Evolutionary conservation across 23 tunicate species (phyloP).

Genomic region (Trididemnum clinides): DNA sequence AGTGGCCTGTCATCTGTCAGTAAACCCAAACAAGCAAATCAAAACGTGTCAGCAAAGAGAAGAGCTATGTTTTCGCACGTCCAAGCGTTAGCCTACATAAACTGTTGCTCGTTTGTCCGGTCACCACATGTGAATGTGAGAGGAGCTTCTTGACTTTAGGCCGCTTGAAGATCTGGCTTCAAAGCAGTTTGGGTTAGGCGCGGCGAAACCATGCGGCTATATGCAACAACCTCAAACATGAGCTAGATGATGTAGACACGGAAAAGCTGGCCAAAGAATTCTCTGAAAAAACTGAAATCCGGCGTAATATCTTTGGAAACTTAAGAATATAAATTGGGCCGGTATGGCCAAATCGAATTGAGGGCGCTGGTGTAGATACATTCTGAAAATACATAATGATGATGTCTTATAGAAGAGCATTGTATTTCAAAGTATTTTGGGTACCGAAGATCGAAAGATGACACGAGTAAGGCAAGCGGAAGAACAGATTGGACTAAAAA

Average conservation of each 20-base stretch:
- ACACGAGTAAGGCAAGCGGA: too few species aligned
- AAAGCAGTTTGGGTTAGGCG: neutral
- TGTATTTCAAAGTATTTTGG: too few species aligned
- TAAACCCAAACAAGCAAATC: neutral
- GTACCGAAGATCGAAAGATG: too few species aligned
- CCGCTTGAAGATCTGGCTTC: neutral
- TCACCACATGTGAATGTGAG: neutral
- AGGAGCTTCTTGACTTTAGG: neutral
- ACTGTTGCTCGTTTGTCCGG: neutral
- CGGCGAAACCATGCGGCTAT: neutral
- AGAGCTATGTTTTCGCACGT: neutral
- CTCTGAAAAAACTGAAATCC: neutral
- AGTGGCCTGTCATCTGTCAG: neutral
- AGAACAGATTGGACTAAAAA: too few species aligned
- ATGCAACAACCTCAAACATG: neutral
- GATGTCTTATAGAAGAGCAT: too few species aligned
- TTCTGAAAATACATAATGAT: too few species aligned
- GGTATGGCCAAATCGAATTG: too few species aligned
- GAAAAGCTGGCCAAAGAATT: neutral
- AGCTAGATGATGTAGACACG: neutral
- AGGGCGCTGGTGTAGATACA: too few species aligned
- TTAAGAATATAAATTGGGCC: too few species aligned
- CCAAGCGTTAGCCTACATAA: neutral
- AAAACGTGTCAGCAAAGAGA: neutral
- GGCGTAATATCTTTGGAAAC: neutral